Percentiles rank a stretch among this genome's conserved stretches.
Evolutionary conservation across 2,113 vertebrate species (phyloP).

Genomic region (Bettongia penicillata): DNA sequence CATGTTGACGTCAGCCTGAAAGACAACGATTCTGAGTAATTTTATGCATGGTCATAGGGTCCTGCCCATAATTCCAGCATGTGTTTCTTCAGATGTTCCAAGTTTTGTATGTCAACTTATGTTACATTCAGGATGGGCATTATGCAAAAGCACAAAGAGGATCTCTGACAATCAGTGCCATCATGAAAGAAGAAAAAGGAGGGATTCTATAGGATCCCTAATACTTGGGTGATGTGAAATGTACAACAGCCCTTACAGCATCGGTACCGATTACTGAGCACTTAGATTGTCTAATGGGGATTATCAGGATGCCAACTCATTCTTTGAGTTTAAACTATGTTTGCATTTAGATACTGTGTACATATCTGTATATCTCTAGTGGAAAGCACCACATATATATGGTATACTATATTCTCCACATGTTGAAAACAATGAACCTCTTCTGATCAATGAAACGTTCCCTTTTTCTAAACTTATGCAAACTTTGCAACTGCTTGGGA

Average conservation of each 20-base stretch:
- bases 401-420: conserved; percentile 55
- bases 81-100: conserved; percentile 82
- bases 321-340: conserved; percentile 62
- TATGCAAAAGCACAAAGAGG: conserved; percentile 88
- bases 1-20: conserved; percentile 83
- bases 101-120: conserved; percentile 82
- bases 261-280: conserved; percentile 61
- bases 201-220: conserved; percentile 40
- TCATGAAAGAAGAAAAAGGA: conserved; percentile 65
- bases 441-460: conserved; percentile 63
- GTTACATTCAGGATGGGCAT: conserved; percentile 85
- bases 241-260: conserved; percentile 55
- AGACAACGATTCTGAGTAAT: conserved; percentile 78
- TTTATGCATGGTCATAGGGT: conserved; percentile 87
- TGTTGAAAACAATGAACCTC: conserved; percentile 46
- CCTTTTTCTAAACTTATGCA: conserved; percentile 47
- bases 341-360: conserved; percentile 63
- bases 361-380: conserved; percentile 55
- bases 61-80: conserved; percentile 86
- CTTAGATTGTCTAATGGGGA: conserved; percentile 71
- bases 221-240: conserved; percentile 46
- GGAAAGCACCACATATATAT: conserved; percentile 40
- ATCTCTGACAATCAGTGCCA: conserved; percentile 87
- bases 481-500: conserved; percentile 61
- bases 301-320: conserved; percentile 64